Evolutionary conservation across 2,797 vertebrate genomes (phyloP), one percentile per base, ranked within the genome.

Genomic region (Sitta carolinensis): DNA sequence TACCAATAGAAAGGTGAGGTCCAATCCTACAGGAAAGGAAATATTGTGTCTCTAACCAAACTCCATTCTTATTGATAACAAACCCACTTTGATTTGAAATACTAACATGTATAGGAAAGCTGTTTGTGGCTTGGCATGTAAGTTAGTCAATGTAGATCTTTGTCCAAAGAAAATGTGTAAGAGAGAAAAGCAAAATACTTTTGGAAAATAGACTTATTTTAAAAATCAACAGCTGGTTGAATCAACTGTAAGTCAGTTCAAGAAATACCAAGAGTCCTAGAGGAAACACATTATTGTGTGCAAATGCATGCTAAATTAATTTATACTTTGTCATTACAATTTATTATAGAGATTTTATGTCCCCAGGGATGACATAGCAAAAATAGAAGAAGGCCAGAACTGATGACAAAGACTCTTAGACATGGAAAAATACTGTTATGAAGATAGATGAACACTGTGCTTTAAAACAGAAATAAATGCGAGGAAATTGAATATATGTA

Each of bases 241-340:
- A 79, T 73, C 67, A 78, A 89, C 59, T 90, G 11, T 40, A 84
- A 84, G 55, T 84, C 70, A 75, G 67, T 48, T 92, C 80, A 79
- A 95, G 63, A 92, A 94, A 86, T 90, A 62, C 36, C 51, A 58
- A 11, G 55, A 92, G 25, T 87, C 85, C 62, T 89, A 85, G 43
- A 90, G 67, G 76, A 93, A 89, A 48, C 34, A 73, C 32, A 88
- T 75, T 80, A 42, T 64, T 89, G 77, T 1, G 0, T 66, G 59
- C 47, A 83, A 81, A 84, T 77, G 32, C 61, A 83, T 69, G 34
- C 45, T 93, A 93, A 95, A 95, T 92, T 91, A 93, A 95, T 89
- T 91, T 95, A 73, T 93, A 52, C 30, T 74, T 73, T 92, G 70
- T 79, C 75, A 68, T 93, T 85, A 72, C 0, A 0, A 92, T 93